Evolutionary conservation across 1,140 invertebrate genomes (phyloP), one percentile per base, ranked within the genome.

Genomic region (Hylaeus anthracinus): DNA sequence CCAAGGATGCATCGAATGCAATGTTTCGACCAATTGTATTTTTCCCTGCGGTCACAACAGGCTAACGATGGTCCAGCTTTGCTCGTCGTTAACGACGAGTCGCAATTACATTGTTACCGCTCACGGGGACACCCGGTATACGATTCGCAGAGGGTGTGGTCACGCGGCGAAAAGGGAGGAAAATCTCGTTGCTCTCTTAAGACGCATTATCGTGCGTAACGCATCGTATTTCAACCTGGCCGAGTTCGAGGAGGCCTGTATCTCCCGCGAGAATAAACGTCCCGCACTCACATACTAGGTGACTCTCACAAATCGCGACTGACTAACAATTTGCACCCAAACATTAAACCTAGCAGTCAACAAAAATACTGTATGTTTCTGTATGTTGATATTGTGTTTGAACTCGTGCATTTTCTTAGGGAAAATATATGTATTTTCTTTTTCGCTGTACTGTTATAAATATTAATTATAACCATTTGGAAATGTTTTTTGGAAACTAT

Each of bases 161-260:
- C 70, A 14, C 43, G 26, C 48, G 26, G 26, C 48, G 61, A 6
- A 73, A 73, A 79, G 51, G 53, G 37, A 48, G 70, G 65, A 73
- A 79, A 79, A 79, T 79, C 43, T 12, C 41, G 43, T 72, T 41
- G 70, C 70, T 79, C 77, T 73, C 53, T 79, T 79, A 72, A 73
- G 39, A 73, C 60, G 51, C 70, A 79, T 79, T 79, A 79, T 79
- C 77, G 70, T 79, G 77, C 77, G 70, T 79, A 72, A 79, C 70
- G 77, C 77, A 79, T 73, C 71, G 77, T 79, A 73, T 79, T 79
- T 79, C 53, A 73, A 53, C 70, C 77, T 45, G 61, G 2, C 12
- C 48, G 60, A 55, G 60, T 73, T 65, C 60, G 2, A 73, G 26
- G 41, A 51, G 41, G 61, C 67, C 41, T 26, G 51, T 64, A 79